Conservation (phyloP, 2,888 invertebrate species). For the Tachina fera region DNA sequence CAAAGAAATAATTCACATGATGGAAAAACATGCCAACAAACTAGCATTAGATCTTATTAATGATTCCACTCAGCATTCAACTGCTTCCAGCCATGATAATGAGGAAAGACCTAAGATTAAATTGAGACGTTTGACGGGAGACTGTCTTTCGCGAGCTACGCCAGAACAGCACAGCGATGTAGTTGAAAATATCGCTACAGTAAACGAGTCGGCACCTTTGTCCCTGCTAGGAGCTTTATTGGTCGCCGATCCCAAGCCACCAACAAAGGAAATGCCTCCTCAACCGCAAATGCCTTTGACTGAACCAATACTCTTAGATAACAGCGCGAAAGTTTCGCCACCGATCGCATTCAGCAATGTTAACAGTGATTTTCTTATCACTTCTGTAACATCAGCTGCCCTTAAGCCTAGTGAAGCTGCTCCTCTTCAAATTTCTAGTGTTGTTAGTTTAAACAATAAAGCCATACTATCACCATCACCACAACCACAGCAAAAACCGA, state of each 20-base stretch:
- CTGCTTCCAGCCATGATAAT: slow-evolving; percentile 20
- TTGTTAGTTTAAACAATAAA: slow-evolving; percentile 68
- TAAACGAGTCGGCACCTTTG: background rate
- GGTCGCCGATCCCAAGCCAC: slow-evolving; percentile 69
- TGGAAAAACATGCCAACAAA: slow-evolving; percentile 72
- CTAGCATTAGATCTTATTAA: slow-evolving; percentile 75
- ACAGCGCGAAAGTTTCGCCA: background rate
- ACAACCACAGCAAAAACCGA: too few relatives aligned
- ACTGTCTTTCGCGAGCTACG: slow-evolving; percentile 73
- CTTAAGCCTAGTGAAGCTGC: background rate
- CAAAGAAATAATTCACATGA: slow-evolving; percentile 79
- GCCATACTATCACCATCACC: background rate
- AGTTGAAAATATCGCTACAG: background rate
- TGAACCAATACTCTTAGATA: slow-evolving; percentile 56
- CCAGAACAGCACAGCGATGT: slow-evolving; percentile 29
- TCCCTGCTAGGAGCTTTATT: slow-evolving; percentile 72
- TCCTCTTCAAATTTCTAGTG: slow-evolving; percentile 72
- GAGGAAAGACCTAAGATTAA: slow-evolving; percentile 74
- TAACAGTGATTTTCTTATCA: slow-evolving; percentile 72
- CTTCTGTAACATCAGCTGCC: slow-evolving; percentile 72
- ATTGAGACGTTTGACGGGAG: slow-evolving; percentile 78
- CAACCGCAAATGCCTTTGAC: slow-evolving; percentile 68
- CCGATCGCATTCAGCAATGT: slow-evolving; percentile 66
- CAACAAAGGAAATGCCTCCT: slow-evolving; percentile 66
- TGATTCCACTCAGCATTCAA: slow-evolving; percentile 55